phyloP scores from a whole-genome alignment of 2,888 invertebrate species.

The Metacarcinus magister region DNA sequence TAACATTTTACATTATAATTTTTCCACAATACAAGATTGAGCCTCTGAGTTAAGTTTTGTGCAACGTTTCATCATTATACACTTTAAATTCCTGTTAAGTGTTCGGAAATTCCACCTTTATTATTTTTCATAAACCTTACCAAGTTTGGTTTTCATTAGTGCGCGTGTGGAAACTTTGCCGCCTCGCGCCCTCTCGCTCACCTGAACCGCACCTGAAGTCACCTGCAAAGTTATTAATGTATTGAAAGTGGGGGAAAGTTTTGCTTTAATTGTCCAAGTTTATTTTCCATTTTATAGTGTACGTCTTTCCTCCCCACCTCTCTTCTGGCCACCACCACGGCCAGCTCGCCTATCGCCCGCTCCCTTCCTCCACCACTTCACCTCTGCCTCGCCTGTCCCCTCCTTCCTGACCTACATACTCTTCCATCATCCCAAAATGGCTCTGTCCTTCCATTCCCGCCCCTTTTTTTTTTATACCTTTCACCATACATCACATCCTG shows the following conservation, averaged over 20 bases:
- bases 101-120: neutral
- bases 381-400: neutral
- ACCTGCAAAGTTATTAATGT: constrained; percentile 33
- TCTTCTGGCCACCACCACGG: neutral
- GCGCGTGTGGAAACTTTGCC: constrained; percentile 28
- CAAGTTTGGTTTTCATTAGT: constrained; percentile 41
- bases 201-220: neutral
- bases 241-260: neutral
- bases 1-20: neutral
- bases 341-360: neutral
- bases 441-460: neutral
- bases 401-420: neutral
- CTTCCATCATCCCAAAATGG: neutral
- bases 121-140: neutral
- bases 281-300: neutral
- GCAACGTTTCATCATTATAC: neutral
- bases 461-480: neutral
- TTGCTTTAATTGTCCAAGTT: constrained; percentile 11
- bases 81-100: neutral
- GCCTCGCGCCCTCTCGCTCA: neutral
- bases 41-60: neutral
- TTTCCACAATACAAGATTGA: neutral
- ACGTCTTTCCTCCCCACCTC: neutral
- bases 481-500: neutral
- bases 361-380: neutral